Evolutionary conservation across 1,140 invertebrate genomes (phyloP).

Genomic region (Conus betulinus): DNA sequence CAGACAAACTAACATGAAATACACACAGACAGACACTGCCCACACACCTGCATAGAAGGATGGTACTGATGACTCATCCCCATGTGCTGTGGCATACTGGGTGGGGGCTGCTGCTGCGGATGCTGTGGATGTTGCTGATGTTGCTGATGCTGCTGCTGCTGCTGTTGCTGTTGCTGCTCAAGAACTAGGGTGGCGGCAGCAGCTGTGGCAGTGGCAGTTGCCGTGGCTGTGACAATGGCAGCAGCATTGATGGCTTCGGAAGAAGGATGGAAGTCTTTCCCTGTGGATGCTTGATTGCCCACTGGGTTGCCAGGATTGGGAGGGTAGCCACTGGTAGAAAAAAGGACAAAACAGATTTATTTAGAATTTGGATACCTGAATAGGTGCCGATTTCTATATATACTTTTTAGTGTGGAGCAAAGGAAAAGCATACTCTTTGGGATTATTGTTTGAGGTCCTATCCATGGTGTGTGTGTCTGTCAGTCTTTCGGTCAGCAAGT

Average conservation of each 20-base stretch:
- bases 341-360: too few species aligned
- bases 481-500: too few species aligned
- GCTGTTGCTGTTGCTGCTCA: slow-evolving; percentile 80
- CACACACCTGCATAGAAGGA: neutral
- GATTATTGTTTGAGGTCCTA: too few species aligned
- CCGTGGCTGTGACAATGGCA: slow-evolving; percentile 83
- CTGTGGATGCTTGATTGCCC: slow-evolving; percentile 64
- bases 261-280: slow-evolving; percentile 67
- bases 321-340: slow-evolving; percentile 69
- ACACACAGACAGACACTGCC: too few species aligned
- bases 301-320: slow-evolving; percentile 73
- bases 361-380: too few species aligned
- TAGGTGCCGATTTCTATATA: too few species aligned
- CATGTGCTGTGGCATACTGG: neutral
- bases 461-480: too few species aligned
- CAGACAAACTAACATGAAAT: too few species aligned
- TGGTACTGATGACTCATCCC: neutral
- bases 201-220: slow-evolving; percentile 79
- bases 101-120: slow-evolving; percentile 73
- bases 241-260: slow-evolving; percentile 80
- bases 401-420: too few species aligned
- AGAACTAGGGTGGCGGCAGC: slow-evolving; percentile 81
- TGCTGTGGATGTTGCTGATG: slow-evolving; percentile 53
- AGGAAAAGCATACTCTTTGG: too few species aligned
- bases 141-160: neutral